Percentiles rank a stretch among this genome's conserved stretches.
Evolutionary conservation across 2,797 vertebrate genomes (phyloP).

Genomic region (Acanthurus leucopareius): DNA sequence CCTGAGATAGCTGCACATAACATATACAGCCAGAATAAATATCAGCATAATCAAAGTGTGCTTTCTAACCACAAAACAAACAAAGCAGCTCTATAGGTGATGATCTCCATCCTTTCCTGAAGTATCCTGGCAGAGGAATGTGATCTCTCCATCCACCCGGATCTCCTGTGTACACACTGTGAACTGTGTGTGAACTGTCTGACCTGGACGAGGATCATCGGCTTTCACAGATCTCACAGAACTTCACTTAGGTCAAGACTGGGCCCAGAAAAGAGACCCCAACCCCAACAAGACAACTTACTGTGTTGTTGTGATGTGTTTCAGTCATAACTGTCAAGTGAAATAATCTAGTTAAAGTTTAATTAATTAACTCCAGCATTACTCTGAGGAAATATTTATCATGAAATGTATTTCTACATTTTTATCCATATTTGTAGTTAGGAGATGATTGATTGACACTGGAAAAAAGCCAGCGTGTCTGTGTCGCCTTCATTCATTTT

Average conservation of each 20-base stretch:
- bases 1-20: background rate
- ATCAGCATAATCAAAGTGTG: constrained; percentile 5
- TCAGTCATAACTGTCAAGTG: background rate
- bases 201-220: constrained; percentile 42
- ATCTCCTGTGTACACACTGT: constrained; percentile 57
- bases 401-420: background rate
- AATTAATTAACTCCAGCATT: background rate
- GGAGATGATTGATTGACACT: background rate
- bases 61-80: constrained; percentile 10
- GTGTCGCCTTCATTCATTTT: background rate
- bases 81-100: constrained; percentile 7
- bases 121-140: constrained; percentile 57
- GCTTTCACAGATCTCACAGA: constrained; percentile 16
- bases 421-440: background rate
- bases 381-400: background rate
- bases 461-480: background rate
- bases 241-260: background rate
- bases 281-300: background rate
- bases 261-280: background rate
- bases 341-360: background rate
- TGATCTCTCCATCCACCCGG: constrained; percentile 61
- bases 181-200: constrained; percentile 53
- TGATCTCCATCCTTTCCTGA: constrained; percentile 31
- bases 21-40: background rate
- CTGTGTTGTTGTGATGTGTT: background rate